Evolutionary conservation across 2,888 invertebrate species (phyloP), one percentile per base, ranked within the genome.

Genomic region (Malthinus seriepunctatus): DNA sequence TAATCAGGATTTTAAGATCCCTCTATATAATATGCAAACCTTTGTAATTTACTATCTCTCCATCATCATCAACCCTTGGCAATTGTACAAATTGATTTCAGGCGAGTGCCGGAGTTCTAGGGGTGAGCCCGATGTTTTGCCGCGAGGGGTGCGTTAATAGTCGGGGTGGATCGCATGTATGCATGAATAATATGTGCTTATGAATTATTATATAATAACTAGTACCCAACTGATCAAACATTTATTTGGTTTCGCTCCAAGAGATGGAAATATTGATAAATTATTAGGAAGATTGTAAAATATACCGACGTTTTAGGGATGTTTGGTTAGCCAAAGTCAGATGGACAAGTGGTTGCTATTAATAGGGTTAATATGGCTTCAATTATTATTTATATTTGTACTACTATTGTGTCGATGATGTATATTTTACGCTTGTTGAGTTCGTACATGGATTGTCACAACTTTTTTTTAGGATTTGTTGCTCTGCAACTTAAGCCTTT

Each of bases 281-380:
- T 58, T 49, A 8, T 6, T 35, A 12, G 58, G 52, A n/a, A 42
- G 52, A 52, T 23, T 58, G 49, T 37, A 37, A 42, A 38, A 49
- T 52, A 42, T 15, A 46, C 46, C 38, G 38, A 38, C 53, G 46
- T 56, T 56, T 60, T 56, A 56, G 60, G 60, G 61, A 52, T 62
- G 56, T 59, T 63, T 65, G 75, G 75, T 74, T 75, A 72, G 67
- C 69, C 70, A 62, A 75, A 78, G 77, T 77, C 78, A 77, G 76
- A 76, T 77, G 77, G 72, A 74, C 76, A 78, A 78, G 78, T 78
- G 78, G 73, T 72, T 70, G 69, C 69, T 71, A 73, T 76, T 75
- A 77, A 76, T 76, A 73, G 72, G 73, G 73, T 76, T 76, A 75
- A 76, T 77, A 57, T 51, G 55, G 75, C 72, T 67, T 71, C 69